A percentile compares a stretch with the other conserved stretches of the same genome.
These are phyloP conservation scores for Chrysopilus asiliformis DNA, from an alignment of 2,888 invertebrate species.

Conservation along the genomic window DNA sequence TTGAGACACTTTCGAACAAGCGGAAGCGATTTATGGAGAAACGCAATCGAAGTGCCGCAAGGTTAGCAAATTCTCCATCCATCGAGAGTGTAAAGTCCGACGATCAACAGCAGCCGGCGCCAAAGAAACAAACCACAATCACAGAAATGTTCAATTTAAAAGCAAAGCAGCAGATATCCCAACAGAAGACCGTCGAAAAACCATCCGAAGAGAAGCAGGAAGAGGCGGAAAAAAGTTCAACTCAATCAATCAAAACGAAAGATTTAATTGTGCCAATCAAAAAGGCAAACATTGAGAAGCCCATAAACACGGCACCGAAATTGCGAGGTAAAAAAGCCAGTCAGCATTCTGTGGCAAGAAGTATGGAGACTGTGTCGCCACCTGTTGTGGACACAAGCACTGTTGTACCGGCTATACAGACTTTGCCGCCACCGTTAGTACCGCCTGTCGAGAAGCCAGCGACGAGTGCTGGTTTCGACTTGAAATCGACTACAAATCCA, in stretches of 20 bases:
- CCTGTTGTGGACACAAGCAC: background rate
- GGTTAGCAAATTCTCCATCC: constrained; percentile 10
- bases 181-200: too few species aligned
- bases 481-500: background rate
- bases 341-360: constrained; percentile 16
- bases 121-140: constrained; percentile 30
- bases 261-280: constrained; percentile 4
- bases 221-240: constrained; percentile 4
- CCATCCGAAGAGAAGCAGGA: too few species aligned
- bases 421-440: too few species aligned
- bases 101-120: constrained; percentile 11
- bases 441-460: background rate
- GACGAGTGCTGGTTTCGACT: too few species aligned
- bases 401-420: background rate
- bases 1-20: constrained; percentile 3
- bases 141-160: constrained; percentile 31
- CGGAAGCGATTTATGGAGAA: constrained; percentile 12
- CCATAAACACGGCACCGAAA: constrained; percentile 31
- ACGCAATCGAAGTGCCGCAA: constrained; percentile 11
- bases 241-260: constrained; percentile 6
- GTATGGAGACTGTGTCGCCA: background rate
- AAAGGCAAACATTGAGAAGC: constrained; percentile 19
- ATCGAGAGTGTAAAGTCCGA: constrained; percentile 9
- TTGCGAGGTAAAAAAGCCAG: constrained; percentile 25
- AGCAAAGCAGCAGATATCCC: too few species aligned